Evolutionary conservation across 1,140 invertebrate genomes (phyloP), one percentile per base, ranked within the genome.

Genomic region (Tachypleus tridentatus): DNA sequence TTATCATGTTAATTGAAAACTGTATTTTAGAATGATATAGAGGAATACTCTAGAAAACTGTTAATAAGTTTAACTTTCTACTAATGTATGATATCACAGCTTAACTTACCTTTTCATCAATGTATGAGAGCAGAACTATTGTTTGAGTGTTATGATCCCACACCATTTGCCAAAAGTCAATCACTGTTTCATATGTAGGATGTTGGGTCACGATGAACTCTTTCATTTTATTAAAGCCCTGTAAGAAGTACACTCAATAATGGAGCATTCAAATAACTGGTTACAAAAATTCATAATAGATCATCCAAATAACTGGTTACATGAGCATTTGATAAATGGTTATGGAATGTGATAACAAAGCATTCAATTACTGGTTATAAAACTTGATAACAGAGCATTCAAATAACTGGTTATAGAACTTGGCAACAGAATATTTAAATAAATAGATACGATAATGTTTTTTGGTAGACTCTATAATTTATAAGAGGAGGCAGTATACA

Each of bases 141-240:
- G 91, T 89, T 78, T 93, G 89, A 52, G 86, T 87, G 74, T 93
- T 94, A 74, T 95, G 90, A 78, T 97, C 93, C 93, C 93, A 97
- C 68, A 97, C 85, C 88, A 97, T 93, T 75, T 94, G 87, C 93
- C 91, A 97, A 77, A 97, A 93, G 74, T 97, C 93, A 72, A 87
- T 83, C 54, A 88, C 83, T 29, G 86, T 89, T 65, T 80, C 80
- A 62, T 84, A 79, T 70, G 91, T 76, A 4, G 93, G 93, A 81
- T 95, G 92, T 75, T 97, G 93, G 5, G 92, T 95, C 64, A 97
- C 85, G 58, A 93, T 89, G 72, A 66, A 69, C 51, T 69, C 68
- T 59, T 63, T 62, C n/a, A 69, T 47, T 54, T 67, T 66, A 62
- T 66, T 57, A 58, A 69, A 69, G 47, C 68, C 84, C 72, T 68